Evolutionary conservation across 2,888 invertebrate genomes (phyloP), one percentile per base, ranked within the genome.

Genomic region (Melanchra persicariae): DNA sequence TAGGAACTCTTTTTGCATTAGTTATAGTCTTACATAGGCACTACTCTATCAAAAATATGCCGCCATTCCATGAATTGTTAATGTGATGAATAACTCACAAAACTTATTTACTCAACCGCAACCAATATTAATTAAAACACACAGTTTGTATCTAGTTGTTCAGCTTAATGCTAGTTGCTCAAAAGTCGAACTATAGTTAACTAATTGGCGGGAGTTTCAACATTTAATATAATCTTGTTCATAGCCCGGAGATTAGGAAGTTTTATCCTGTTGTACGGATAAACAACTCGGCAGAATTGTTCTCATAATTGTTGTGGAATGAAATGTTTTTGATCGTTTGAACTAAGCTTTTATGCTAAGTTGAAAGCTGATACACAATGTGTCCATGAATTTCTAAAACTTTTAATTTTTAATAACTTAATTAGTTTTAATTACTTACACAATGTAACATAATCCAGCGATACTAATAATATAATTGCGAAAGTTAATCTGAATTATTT

Each of bases 201-300:
- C 45, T 70, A 75, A 74, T 58, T 57, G 49, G 49, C n/a, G 24
- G 26, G 64, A 68, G 60, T 80, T 77, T 61, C 52, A 68, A 58
- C 74, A 59, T 80, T 78, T 69, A 75, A 78, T 75, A 59, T 45
- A 74, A 74, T 75, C 69, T 75, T 47, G 64, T 80, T 67, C 61
- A 58, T 57, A 30, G 58, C 49, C 40, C 15, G 43, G 52, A 67
- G 69, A 80, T 80, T 80, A 80, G 43, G 9, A 74, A 78, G 75
- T 74, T 74, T 68, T 64, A 69, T 62, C 43, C 49, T 22, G 65
- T 62, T 61, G 51, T 74, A n/a, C 51, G 51, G 58, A 54, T 80
- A 65, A 79, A 62, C 73, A 79, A 58, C 49, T 67, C 59, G 5
- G 57, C 64, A 55, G 22, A 52, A 69, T 68, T 62, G 65, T 73